Evolutionary conservation across 2,113 vertebrate genomes (phyloP).

Genomic region (Peromyscus californicus): DNA sequence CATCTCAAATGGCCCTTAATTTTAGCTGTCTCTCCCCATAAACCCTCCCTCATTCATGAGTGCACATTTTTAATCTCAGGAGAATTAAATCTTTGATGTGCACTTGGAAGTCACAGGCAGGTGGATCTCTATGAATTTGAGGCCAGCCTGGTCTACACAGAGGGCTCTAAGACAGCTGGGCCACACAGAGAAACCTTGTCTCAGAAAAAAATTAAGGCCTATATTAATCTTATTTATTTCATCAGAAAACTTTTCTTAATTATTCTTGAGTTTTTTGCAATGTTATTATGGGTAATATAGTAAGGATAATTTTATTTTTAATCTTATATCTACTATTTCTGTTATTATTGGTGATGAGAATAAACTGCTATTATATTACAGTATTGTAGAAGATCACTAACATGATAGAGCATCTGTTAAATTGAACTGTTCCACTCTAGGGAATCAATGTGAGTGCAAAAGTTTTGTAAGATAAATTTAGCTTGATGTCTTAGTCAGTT

Average conservation of each 20-base stretch:
- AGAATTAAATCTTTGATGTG: background rate
- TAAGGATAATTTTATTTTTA: constrained; percentile 68
- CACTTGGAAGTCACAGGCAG: background rate
- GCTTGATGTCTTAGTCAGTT: background rate
- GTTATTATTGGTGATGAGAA: constrained; percentile 55
- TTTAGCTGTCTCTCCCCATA: background rate
- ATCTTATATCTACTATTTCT: background rate
- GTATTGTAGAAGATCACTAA: constrained; percentile 51
- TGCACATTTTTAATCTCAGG: background rate
- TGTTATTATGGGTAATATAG: constrained; percentile 34
- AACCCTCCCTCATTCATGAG: background rate
- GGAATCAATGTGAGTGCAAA: constrained; percentile 1
- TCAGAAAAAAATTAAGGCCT: constrained; percentile 17
- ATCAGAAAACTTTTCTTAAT: constrained; percentile 42
- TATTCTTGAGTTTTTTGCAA: constrained; percentile 32
- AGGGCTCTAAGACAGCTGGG: background rate
- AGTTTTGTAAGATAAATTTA: constrained; percentile 58
- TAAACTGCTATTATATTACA: constrained; percentile 42
- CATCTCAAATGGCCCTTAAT: background rate
- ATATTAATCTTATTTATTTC: constrained; percentile 31
- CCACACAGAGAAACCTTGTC: background rate
- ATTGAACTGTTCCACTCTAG: background rate
- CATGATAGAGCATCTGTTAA: constrained; percentile 44
- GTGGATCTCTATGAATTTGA: background rate
- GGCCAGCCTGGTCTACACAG: background rate